phyloP scores from a whole-genome alignment of 2,113 vertebrate species.

The Chlamydotis undulata region DNA sequence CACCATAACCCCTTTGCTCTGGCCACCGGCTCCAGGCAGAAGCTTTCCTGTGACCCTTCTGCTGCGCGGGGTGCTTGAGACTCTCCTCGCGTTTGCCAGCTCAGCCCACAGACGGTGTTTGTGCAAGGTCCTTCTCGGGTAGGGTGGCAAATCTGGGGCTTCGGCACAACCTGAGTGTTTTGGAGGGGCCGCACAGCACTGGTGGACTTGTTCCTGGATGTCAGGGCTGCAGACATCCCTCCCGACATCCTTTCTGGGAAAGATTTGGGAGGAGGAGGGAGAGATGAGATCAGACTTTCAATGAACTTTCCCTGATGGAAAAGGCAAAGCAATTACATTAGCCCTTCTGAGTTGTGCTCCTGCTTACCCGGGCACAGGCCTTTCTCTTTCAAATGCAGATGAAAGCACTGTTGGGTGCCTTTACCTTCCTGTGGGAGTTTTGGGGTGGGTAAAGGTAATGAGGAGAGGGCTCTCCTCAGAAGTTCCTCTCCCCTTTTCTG shows the following conservation, averaged over 20 bases:
- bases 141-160: not conserved
- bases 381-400: not conserved
- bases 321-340: not conserved
- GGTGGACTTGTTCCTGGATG: not conserved
- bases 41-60: not conserved
- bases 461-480: not conserved
- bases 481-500: not conserved
- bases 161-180: not conserved
- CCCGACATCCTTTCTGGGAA: not conserved
- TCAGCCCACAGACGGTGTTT: not conserved
- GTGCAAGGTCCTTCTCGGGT: not conserved
- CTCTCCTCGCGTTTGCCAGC: fast-evolving
- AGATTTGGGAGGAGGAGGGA: not conserved
- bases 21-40: not conserved
- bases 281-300: not conserved
- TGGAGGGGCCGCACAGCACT: fast-evolving
- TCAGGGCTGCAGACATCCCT: not conserved
- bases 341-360: not conserved
- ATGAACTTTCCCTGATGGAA: not conserved
- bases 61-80: fast-evolving
- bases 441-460: not conserved
- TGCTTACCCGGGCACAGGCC: not conserved
- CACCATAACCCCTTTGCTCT: not conserved
- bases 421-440: not conserved
- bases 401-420: not conserved